Percentiles rank a stretch among this genome's conserved stretches.
phyloP scores from a whole-genome alignment of 2,113 vertebrate species.

The Caretta caretta region DNA sequence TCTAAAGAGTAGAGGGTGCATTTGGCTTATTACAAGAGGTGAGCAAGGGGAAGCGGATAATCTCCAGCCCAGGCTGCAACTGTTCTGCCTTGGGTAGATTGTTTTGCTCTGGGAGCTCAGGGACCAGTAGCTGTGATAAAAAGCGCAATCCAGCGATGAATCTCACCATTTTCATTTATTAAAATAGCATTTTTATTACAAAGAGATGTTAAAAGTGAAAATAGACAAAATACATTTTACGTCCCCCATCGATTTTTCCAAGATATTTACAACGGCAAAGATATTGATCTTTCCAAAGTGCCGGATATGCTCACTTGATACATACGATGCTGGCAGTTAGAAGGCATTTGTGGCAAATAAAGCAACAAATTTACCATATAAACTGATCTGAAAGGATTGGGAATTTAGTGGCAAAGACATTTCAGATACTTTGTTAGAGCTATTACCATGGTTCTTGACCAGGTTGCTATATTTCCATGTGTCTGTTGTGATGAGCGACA shows the following conservation, averaged over 20 bases:
- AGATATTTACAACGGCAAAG: constrained; percentile 55
- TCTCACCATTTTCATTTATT: constrained; percentile 29
- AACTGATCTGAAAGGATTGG: not conserved
- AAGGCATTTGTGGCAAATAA: constrained; percentile 15
- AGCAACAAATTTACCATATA: not conserved
- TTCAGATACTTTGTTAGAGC: fast-evolving
- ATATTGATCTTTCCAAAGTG: constrained; percentile 50
- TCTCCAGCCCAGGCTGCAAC: not conserved
- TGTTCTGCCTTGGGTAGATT: fast-evolving
- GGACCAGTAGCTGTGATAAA: fast-evolving
- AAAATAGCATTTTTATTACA: constrained; percentile 36
- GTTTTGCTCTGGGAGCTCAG: fast-evolving
- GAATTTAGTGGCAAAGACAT: fast-evolving
- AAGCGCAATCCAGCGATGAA: not conserved
- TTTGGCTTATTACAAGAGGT: fast-evolving
- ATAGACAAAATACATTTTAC: not conserved
- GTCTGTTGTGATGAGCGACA: fast-evolving
- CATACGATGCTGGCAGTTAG: not conserved
- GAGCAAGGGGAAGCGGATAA: not conserved
- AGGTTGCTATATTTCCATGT: fast-evolving
- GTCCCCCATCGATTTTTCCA: constrained; percentile 15
- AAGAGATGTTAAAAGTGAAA: constrained; percentile 46
- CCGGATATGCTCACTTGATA: constrained; percentile 4
- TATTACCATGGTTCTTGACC: fast-evolving
- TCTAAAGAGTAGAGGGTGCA: fast-evolving